A percentile compares a stretch with the other conserved stretches of the same genome.
Evolutionary conservation across 2,797 vertebrate species (phyloP).

Genomic region (Etheostoma perlongum): DNA sequence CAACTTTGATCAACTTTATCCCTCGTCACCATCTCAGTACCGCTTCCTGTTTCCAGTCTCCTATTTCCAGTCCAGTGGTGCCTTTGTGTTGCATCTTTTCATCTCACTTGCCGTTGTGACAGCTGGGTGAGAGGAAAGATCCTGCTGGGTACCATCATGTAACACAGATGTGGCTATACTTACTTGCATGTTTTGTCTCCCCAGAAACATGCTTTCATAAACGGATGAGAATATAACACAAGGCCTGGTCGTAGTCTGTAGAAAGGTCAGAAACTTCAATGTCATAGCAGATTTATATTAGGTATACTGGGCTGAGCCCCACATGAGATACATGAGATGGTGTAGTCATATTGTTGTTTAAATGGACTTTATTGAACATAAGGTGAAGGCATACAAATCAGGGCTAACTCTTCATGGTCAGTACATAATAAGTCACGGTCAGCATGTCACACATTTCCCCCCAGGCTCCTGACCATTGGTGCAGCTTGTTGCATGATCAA

Average conservation of each 20-base stretch:
- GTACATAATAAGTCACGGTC: constrained; percentile 1
- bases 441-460: constrained; percentile 23
- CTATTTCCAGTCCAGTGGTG: constrained; percentile 16
- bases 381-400: constrained; percentile 18
- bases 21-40: neutral
- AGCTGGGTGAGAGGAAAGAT: constrained; percentile 66
- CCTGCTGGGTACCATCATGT: constrained; percentile 58
- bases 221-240: constrained; percentile 15
- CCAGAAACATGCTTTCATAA: constrained; percentile 28
- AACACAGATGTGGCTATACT: constrained; percentile 55
- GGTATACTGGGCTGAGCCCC: neutral
- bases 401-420: constrained; percentile 36
- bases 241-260: neutral
- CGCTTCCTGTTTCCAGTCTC: constrained; percentile 43
- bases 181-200: constrained; percentile 46
- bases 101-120: constrained; percentile 73
- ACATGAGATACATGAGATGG: neutral
- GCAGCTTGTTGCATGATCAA: constrained; percentile 65
- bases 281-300: constrained; percentile 31
- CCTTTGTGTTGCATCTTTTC: constrained; percentile 44
- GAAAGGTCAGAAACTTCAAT: constrained; percentile 38
- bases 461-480: constrained; percentile 24
- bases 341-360: neutral
- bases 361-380: constrained; percentile 47
- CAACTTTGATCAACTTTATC: constrained; percentile 9